Conservation (phyloP, 1,140 invertebrate species). For the Chionoecetes opilio region DNA sequence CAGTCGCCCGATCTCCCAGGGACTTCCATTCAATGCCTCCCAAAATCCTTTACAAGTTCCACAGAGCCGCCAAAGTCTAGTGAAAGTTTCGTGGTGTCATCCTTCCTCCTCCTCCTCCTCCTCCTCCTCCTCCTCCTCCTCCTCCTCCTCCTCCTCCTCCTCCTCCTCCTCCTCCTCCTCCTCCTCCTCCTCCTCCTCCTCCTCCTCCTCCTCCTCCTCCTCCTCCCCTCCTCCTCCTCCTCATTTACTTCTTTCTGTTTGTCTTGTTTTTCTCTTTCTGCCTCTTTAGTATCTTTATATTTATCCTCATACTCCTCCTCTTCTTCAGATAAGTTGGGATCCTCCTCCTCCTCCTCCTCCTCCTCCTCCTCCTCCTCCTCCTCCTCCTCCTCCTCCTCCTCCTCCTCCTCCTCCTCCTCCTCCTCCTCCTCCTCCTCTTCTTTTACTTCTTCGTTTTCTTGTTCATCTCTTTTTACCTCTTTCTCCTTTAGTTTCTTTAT, state of each 20-base stretch:
- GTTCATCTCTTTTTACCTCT: neutral
- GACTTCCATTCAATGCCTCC: conserved; percentile 59
- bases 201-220: no score
- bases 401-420: neutral
- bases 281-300: neutral
- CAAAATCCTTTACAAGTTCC: conserved; percentile 54
- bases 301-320: neutral
- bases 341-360: no score
- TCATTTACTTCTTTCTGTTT: neutral
- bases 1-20: conserved; percentile 37
- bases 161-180: neutral
- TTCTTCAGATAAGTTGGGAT: no score
- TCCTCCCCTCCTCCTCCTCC: no score
- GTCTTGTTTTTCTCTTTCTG: neutral
- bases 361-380: neutral
- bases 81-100: conserved; percentile 35
- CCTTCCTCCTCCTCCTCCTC: conserved; percentile 28
- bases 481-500: neutral
- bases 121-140: neutral
- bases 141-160: neutral
- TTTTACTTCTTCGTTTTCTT: neutral
- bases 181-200: neutral
- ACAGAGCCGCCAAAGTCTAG: conserved; percentile 53
- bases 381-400: neutral
- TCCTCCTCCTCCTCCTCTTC: neutral